Conservation (phyloP, 1,140 invertebrate genomes). For the Eurosta solidaginis region DNA sequence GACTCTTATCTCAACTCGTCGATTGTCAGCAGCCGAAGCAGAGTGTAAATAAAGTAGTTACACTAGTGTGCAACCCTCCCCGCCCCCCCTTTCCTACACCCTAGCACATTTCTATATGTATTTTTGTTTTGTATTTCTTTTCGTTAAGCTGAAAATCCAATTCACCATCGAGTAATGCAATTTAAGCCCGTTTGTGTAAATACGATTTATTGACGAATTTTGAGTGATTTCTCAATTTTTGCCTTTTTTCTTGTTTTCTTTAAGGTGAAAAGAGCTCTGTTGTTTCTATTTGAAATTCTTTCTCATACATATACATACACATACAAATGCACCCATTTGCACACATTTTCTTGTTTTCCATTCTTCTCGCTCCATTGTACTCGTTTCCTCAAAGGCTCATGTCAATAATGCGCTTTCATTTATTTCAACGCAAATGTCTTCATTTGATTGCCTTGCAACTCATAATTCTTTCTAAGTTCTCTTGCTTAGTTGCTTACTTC, state of each 20-base stretch:
- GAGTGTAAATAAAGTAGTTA: too few relatives aligned
- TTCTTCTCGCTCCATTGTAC: neutral
- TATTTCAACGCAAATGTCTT: slow-evolving; percentile 16
- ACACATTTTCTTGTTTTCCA: neutral
- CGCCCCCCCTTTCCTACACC: too few relatives aligned
- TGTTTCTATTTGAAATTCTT: neutral
- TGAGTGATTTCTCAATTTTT: neutral
- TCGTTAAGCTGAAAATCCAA: neutral
- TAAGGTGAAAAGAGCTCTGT: too few relatives aligned
- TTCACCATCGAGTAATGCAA: neutral
- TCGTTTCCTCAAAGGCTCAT: neutral
- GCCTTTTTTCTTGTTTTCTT: neutral
- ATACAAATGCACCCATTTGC: neutral
- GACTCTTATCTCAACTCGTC: too few relatives aligned
- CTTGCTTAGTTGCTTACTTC: neutral
- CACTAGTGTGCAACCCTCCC: too few relatives aligned
- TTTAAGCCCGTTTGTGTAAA: neutral
- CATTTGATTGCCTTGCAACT: neutral
- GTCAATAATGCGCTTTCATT: slow-evolving; percentile 12
- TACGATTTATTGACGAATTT: slow-evolving; percentile 21
- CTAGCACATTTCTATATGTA: too few relatives aligned
- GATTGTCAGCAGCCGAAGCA: too few relatives aligned
- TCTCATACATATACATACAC: neutral
- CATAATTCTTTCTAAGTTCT: neutral
- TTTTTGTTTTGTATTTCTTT: too few relatives aligned